phyloP scores from a whole-genome alignment of 2,888 invertebrate species.

The Ectobius pallidus region DNA sequence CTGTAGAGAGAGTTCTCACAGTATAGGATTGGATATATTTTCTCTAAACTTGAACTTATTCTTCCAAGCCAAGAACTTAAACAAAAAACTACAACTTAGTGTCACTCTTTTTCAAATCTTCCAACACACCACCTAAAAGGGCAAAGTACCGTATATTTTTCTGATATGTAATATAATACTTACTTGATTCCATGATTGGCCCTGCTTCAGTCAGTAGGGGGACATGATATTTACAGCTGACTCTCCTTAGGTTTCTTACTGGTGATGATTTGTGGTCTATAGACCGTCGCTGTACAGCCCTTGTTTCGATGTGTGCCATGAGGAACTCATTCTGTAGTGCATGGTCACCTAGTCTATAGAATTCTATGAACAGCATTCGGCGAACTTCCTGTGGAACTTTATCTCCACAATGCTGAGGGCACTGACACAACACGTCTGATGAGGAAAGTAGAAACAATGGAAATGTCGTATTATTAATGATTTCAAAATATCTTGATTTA shows the following conservation, averaged over 20 bases:
- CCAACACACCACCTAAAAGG: no score
- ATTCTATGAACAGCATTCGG: slow-evolving; percentile 57
- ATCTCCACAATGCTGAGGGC: slow-evolving; percentile 61
- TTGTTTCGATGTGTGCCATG: slow-evolving; percentile 58
- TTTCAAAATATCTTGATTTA: not conserved
- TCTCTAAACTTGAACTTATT: no score
- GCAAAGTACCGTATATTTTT: no score
- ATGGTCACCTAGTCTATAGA: slow-evolving; percentile 59
- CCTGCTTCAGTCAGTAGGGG: slow-evolving; percentile 48
- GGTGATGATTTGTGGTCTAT: slow-evolving; percentile 45
- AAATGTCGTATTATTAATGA: not conserved
- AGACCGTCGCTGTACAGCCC: slow-evolving; percentile 52
- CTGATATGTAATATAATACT: no score
- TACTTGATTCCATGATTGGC: slow-evolving; percentile 25
- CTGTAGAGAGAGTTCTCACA: no score
- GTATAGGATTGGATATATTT: no score
- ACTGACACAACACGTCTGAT: slow-evolving; percentile 59
- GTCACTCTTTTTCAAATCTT: no score
- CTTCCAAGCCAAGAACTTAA: no score
- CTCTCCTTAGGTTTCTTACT: slow-evolving; percentile 52
- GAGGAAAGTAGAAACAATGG: slow-evolving; percentile 1
- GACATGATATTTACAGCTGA: slow-evolving; percentile 61
- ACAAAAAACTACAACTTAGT: no score
- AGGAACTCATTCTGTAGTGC: slow-evolving; percentile 59
- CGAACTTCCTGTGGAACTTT: slow-evolving; percentile 57